Evolutionary conservation across 2,797 vertebrate species (phyloP).

Genomic region (Rallus crepitans): DNA sequence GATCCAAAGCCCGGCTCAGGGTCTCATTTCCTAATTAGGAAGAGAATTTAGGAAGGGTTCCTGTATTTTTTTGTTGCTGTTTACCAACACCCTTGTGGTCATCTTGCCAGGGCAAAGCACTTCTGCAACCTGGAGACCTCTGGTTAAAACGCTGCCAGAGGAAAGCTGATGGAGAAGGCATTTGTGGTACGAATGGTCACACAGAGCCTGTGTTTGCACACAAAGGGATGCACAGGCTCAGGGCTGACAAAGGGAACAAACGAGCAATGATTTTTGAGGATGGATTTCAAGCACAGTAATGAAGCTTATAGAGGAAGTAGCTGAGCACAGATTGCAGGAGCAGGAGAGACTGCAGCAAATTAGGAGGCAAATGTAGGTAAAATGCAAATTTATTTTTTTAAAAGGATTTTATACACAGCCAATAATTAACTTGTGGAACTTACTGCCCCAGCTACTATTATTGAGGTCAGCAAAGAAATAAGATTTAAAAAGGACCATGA

Average conservation of each 20-base stretch:
- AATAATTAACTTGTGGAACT: constrained; percentile 54
- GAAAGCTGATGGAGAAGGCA: neutral
- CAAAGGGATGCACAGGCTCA: neutral
- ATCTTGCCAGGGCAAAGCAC: neutral
- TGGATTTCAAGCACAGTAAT: neutral
- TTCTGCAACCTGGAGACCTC: neutral
- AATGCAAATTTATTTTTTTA: neutral
- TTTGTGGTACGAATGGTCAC: neutral
- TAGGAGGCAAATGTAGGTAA: constrained; percentile 29
- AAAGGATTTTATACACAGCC: constrained; percentile 1
- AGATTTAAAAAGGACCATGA: constrained; percentile 53
- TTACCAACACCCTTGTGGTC: neutral
- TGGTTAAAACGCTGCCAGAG: neutral
- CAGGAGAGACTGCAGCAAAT: neutral
- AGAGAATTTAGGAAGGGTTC: constrained; percentile 17
- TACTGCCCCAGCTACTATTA: constrained; percentile 25
- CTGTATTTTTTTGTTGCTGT: neutral
- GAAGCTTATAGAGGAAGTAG: neutral
- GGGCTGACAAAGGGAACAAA: neutral
- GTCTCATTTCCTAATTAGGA: constrained; percentile 23
- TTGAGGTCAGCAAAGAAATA: constrained; percentile 45
- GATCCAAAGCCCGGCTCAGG: neutral
- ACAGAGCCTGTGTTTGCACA: neutral
- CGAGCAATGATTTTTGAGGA: neutral
- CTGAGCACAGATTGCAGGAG: neutral